Evolutionary conservation across 2,113 vertebrate genomes (phyloP).

Genomic region (Ceratotherium simum): DNA sequence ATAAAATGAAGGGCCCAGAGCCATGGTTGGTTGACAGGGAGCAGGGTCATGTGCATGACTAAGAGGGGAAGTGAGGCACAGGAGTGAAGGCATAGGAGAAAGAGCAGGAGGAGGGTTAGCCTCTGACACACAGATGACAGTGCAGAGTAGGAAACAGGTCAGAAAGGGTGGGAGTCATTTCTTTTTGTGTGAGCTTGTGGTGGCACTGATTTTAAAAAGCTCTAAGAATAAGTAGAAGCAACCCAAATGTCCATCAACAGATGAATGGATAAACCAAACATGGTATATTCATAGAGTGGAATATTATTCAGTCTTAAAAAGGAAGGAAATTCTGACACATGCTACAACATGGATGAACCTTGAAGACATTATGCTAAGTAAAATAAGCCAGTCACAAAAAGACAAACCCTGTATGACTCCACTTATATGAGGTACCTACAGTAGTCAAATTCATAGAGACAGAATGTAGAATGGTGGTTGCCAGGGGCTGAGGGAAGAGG

Average conservation of each 20-base stretch:
- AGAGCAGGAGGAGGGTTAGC: not conserved
- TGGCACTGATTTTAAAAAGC: conserved; percentile 33
- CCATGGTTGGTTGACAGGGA: not conserved
- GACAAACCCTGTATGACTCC: not conserved
- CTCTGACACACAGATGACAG: not conserved
- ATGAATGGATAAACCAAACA: not conserved
- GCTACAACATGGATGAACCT: not conserved
- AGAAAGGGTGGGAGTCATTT: not conserved
- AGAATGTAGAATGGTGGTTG: conserved; percentile 35
- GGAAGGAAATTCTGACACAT: not conserved
- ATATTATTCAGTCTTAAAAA: conserved; percentile 18
- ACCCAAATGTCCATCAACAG: not conserved
- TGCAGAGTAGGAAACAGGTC: not conserved
- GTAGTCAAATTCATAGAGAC: not conserved
- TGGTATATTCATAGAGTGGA: not conserved
- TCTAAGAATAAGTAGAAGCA: conserved; percentile 27
- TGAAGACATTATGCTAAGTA: not conserved
- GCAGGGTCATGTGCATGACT: not conserved
- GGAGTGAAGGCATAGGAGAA: not conserved
- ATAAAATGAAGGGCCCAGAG: not conserved
- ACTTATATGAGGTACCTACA: not conserved
- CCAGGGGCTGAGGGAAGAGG: not conserved
- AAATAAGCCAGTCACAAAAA: conserved; percentile 39
- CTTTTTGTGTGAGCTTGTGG: not conserved
- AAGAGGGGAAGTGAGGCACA: not conserved